phyloP scores from a whole-genome alignment of 2,113 vertebrate species.

The Climacteris rufus region DNA sequence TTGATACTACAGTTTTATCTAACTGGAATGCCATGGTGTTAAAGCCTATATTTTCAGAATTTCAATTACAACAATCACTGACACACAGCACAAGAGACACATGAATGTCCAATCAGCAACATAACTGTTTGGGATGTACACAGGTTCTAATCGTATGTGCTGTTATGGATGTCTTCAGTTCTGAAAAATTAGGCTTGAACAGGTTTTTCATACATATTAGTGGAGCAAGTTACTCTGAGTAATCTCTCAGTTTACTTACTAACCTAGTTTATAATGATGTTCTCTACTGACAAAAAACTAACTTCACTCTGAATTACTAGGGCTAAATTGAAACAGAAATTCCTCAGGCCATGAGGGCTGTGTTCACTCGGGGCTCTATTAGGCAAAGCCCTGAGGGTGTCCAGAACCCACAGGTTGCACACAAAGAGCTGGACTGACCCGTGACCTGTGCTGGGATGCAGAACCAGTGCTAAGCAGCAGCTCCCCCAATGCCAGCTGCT shows the following conservation, averaged over 20 bases:
- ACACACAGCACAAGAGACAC: not conserved
- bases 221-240: not conserved
- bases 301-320: not conserved
- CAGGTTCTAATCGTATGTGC: not conserved
- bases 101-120: not conserved
- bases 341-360: not conserved
- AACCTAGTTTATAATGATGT: not conserved
- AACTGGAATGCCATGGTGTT: not conserved
- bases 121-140: not conserved
- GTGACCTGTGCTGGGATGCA: not conserved
- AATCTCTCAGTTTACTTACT: not conserved
- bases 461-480: not conserved
- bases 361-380: constrained; percentile 1
- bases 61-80: not conserved
- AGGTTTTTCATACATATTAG: not conserved
- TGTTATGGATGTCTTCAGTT: not conserved
- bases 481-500: not conserved
- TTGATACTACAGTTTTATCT: not conserved
- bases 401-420: not conserved
- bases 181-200: constrained; percentile 34
- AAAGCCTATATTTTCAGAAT: constrained; percentile 31
- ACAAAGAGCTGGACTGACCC: not conserved
- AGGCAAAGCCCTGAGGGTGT: not conserved
- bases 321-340: not conserved
- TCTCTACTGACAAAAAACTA: not conserved